These are phyloP conservation scores for Listrodromus nycthemerus DNA, from an alignment of 2,888 invertebrate genomes.

Conservation along the genomic window DNA sequence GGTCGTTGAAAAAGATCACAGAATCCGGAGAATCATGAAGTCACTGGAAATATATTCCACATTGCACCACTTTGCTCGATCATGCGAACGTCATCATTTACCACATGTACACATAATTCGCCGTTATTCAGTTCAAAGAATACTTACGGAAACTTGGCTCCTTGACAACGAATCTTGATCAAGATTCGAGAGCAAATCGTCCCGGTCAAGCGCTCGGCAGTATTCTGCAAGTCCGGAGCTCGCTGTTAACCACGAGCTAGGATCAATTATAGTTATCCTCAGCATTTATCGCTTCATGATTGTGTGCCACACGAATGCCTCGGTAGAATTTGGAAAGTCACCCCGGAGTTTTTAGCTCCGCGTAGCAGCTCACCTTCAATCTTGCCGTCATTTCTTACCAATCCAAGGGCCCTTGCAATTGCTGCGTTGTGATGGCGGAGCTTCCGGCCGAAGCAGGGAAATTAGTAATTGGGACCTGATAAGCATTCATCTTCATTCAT, in stretches of 20 bases:
- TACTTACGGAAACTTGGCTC: slow-evolving; percentile 35
- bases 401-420: background rate
- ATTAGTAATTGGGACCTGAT: slow-evolving; percentile 1
- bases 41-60: slow-evolving; percentile 21
- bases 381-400: background rate
- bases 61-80: slow-evolving; percentile 29
- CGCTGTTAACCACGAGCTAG: background rate
- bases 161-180: slow-evolving; percentile 53
- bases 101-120: slow-evolving; percentile 29
- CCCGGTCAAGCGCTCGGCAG: slow-evolving; percentile 29
- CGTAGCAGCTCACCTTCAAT: background rate
- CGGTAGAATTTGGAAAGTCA: background rate
- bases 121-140: slow-evolving; percentile 19
- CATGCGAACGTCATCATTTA: slow-evolving; percentile 6
- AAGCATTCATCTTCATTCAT: background rate
- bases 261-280: slow-evolving; percentile 39
- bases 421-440: background rate
- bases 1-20: background rate
- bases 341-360: background rate
- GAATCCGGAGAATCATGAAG: slow-evolving; percentile 19
- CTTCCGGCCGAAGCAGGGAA: background rate
- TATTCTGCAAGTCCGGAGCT: slow-evolving; percentile 7
- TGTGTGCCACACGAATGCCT: background rate
- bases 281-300: slow-evolving; percentile 34
- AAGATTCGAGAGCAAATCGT: slow-evolving; percentile 38